Conservation (phyloP, 2,113 vertebrate species). For the Phaethornis superciliosus region DNA sequence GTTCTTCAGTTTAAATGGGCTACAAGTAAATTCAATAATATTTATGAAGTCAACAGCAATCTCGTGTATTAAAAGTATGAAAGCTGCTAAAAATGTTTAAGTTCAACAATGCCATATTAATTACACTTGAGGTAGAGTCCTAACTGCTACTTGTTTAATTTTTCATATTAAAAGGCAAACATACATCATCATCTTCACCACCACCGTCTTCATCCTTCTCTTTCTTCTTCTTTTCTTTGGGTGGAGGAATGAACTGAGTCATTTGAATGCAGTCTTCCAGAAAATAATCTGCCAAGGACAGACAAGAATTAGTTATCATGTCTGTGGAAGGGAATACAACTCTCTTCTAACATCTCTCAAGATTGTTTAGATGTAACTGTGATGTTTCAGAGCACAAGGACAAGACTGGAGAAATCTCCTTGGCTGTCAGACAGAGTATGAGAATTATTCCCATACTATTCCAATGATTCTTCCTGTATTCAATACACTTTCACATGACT, state of each 20-base stretch:
- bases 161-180: slow-evolving; percentile 1
- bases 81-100: background rate
- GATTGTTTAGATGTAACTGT: background rate
- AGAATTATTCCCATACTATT: background rate
- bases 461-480: background rate
- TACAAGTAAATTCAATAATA: background rate
- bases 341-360: background rate
- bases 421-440: background rate
- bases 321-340: background rate
- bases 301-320: background rate
- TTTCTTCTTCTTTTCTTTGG: slow-evolving; percentile 91
- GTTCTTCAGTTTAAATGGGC: background rate
- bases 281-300: slow-evolving; percentile 88
- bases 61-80: background rate
- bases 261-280: slow-evolving; percentile 97
- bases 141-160: background rate
- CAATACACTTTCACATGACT: background rate
- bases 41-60: background rate
- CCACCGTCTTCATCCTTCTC: slow-evolving; percentile 92
- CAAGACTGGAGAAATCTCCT: background rate
- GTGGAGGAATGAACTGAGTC: slow-evolving; percentile 91
- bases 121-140: background rate
- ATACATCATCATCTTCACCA: slow-evolving; percentile 89
- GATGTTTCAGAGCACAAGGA: background rate
- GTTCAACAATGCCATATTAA: background rate